These are phyloP conservation scores for Drosophila pandora DNA, from an alignment of 1,140 invertebrate genomes.

Conservation along the genomic window DNA sequence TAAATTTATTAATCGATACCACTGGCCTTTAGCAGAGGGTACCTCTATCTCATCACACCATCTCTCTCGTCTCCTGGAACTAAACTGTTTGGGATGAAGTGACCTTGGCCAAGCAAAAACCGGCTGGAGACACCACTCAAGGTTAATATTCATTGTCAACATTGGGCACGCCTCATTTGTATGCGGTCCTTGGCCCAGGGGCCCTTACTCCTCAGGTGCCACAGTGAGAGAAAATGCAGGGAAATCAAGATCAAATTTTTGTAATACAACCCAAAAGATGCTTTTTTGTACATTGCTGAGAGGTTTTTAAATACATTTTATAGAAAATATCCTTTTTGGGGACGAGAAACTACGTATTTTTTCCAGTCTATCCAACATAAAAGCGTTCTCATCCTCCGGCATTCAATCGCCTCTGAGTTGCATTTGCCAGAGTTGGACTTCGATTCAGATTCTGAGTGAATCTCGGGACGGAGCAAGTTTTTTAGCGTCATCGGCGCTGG, in stretches of 20 bases:
- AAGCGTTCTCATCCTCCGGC: slow-evolving; percentile 26
- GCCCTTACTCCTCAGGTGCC: background rate
- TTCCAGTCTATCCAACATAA: slow-evolving; percentile 28
- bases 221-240: background rate
- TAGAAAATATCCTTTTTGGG: too few relatives aligned
- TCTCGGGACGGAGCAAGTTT: slow-evolving; percentile 41
- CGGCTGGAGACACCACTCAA: slow-evolving; percentile 50
- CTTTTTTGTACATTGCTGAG: too few relatives aligned
- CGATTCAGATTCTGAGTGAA: slow-evolving; percentile 8
- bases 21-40: slow-evolving; percentile 18
- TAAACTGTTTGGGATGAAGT: background rate
- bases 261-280: too few relatives aligned
- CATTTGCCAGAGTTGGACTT: slow-evolving; percentile 19
- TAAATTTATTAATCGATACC: slow-evolving; percentile 5
- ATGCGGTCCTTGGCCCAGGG: slow-evolving; percentile 46
- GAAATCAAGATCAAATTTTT: too few relatives aligned
- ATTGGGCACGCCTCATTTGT: slow-evolving; percentile 73
- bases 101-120: slow-evolving; percentile 50
- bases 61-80: slow-evolving; percentile 18
- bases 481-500: slow-evolving; percentile 71
- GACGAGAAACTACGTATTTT: background rate
- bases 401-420: slow-evolving; percentile 47
- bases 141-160: slow-evolving; percentile 78
- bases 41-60: slow-evolving; percentile 36
- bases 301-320: too few relatives aligned